Percentiles rank a stretch among this genome's conserved stretches.
These are phyloP conservation scores for Myzus persicae DNA, from an alignment of 1,140 invertebrate genomes.

Conservation along the genomic window DNA sequence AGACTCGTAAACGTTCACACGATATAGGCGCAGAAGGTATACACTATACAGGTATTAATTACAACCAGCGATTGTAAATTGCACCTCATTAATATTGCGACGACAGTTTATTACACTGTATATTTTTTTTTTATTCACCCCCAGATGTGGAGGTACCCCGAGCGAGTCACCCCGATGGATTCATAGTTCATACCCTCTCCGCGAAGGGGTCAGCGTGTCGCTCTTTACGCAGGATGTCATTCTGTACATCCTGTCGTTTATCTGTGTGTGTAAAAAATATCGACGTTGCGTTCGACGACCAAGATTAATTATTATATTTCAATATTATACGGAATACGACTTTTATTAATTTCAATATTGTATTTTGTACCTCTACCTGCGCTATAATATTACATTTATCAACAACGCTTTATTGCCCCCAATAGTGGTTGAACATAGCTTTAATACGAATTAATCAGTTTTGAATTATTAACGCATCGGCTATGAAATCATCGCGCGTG, in stretches of 20 bases:
- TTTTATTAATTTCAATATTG: background rate
- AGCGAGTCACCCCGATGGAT: accelerated
- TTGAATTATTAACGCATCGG: background rate
- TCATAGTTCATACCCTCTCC: background rate
- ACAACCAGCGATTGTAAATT: background rate
- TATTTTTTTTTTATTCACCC: background rate
- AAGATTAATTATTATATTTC: background rate
- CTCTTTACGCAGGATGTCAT: background rate
- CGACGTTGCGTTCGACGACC: background rate
- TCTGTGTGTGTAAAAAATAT: background rate
- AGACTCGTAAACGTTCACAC: background rate
- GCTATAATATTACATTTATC: background rate
- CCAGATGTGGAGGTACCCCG: accelerated
- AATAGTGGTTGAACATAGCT: background rate
- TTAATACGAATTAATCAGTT: background rate
- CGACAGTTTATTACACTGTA: background rate
- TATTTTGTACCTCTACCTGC: background rate
- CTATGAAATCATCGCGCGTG: too few species aligned
- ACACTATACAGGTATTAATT: background rate
- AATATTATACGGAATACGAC: background rate
- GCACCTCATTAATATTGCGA: background rate
- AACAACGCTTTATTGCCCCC: background rate
- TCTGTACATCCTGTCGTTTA: background rate
- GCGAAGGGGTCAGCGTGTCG: too few species aligned
- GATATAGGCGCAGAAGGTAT: background rate